Conservation (phyloP, 2,113 vertebrate genomes). For the Eidolon helvum region DNA sequence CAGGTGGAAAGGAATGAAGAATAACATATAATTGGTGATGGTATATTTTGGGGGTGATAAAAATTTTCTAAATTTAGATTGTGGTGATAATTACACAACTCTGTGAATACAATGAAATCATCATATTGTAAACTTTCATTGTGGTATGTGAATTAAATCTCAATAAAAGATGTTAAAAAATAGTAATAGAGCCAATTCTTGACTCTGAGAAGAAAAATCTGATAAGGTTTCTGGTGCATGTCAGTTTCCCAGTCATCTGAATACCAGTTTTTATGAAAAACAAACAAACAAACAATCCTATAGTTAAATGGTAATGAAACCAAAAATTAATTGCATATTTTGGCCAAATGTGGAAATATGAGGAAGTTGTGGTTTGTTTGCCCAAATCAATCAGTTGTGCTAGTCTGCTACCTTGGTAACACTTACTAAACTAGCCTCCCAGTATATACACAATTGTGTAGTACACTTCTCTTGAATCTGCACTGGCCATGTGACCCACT, state of each 20-base stretch:
- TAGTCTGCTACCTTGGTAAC: background rate
- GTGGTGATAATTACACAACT: background rate
- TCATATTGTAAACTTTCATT: background rate
- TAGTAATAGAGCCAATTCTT: background rate
- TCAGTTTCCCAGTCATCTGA: background rate
- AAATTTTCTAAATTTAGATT: background rate
- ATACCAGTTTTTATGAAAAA: background rate
- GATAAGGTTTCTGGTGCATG: background rate
- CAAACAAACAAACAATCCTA: background rate
- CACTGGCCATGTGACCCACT: background rate
- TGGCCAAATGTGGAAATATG: background rate
- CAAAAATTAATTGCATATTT: background rate
- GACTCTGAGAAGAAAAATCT: background rate
- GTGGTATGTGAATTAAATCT: background rate
- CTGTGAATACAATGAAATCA: background rate
- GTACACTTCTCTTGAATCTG: background rate
- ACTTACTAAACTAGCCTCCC: background rate
- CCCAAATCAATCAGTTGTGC: background rate
- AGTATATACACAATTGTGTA: background rate
- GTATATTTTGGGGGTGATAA: background rate
- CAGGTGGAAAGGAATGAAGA: background rate
- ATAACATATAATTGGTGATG: background rate
- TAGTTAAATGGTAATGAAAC: background rate
- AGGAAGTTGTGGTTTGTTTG: background rate
- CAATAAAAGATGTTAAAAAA: background rate